phyloP scores from a whole-genome alignment of 37 sponge, comb jelly and placozoan genomes.

The Ephydatia muelleri region DNA sequence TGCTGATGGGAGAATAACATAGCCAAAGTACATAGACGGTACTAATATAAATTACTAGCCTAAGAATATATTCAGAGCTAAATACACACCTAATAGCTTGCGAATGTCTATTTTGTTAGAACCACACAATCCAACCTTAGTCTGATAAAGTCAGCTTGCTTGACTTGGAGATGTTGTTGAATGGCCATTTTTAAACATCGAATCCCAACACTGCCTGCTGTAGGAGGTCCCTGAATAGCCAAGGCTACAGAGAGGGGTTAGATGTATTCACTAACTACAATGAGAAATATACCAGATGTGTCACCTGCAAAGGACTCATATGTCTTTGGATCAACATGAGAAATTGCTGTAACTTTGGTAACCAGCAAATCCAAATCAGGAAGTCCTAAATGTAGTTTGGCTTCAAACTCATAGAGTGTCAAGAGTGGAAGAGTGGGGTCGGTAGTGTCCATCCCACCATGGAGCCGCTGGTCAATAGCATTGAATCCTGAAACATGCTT shows the following conservation, averaged over 20 bases:
- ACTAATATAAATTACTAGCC: not conserved
- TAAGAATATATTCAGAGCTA: not conserved
- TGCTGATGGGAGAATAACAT: slow-evolving; percentile 31
- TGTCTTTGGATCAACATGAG: slow-evolving; percentile 69
- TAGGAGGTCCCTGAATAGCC: slow-evolving; percentile 18
- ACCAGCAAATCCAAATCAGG: slow-evolving; percentile 43
- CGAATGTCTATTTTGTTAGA: not conserved
- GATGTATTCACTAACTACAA: not conserved
- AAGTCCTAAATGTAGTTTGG: slow-evolving; percentile 57
- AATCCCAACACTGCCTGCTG: not conserved
- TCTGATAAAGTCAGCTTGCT: slow-evolving; percentile 10
- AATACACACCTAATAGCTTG: too few species aligned
- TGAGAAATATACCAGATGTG: not conserved
- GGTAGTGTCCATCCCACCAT: slow-evolving; percentile 6
- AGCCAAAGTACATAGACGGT: not conserved
- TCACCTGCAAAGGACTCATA: slow-evolving; percentile 69
- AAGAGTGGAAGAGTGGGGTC: slow-evolving; percentile 65
- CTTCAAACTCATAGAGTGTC: slow-evolving; percentile 84
- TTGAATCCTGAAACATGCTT: slow-evolving; percentile 52
- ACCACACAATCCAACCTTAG: slow-evolving; percentile 15
- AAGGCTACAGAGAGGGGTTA: not conserved
- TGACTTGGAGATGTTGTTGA: slow-evolving; percentile 9
- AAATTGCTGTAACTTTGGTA: slow-evolving; percentile 28
- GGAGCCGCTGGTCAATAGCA: slow-evolving; percentile 38
- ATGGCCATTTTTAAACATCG: slow-evolving; percentile 42